Evolutionary conservation across 2,113 vertebrate genomes (phyloP), one percentile per base, ranked within the genome.

Genomic region (Rhinopithecus roxellana): DNA sequence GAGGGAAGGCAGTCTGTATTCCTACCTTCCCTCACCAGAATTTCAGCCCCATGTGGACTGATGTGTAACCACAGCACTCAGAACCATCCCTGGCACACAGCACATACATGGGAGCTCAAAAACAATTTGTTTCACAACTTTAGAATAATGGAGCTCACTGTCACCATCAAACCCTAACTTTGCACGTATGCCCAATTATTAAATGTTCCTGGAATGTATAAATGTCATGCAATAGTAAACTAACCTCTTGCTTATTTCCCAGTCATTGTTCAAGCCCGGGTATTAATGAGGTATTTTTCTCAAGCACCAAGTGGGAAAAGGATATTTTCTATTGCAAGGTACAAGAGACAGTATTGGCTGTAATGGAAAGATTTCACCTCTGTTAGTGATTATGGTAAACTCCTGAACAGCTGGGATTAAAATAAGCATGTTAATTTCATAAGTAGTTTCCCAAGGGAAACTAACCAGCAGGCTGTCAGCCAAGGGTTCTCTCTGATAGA

Each of bases 391-490:
- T 50, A 30, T 17, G 82, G 85, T 61, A 93, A 79, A 92, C 38
- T 61, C 59, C 81, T 40, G 30, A 95, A 85, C 52, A 89, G 52
- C 88, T 84, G 38, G 77, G 57, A 96, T 97, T 86, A 96, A 93
- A 95, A 93, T 4, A 5, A 77, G 78, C 52, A 40, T 85, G 72
- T 86, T 95, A 77, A 94, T 95, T 97, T 90, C 95, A 96, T 89
- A 93, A 87, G 92, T 18, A 40, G 72, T 79, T 88, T 94, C 96
- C 94, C 96, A 35, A 93, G 80, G 81, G 72, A 93, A 52, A 25
- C 67, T 92, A 85, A 79, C 50, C 97, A 79, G 78, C 38, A 48
- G 86, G 70, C 18, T 40, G 83, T 77, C 89, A 82, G 91, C 90
- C 67, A 52, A 91, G 38, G 45, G 50, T 75, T 78, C 74, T 45